Conservation (phyloP, 2,888 invertebrate genomes). For the Oxystoma pomonae region DNA sequence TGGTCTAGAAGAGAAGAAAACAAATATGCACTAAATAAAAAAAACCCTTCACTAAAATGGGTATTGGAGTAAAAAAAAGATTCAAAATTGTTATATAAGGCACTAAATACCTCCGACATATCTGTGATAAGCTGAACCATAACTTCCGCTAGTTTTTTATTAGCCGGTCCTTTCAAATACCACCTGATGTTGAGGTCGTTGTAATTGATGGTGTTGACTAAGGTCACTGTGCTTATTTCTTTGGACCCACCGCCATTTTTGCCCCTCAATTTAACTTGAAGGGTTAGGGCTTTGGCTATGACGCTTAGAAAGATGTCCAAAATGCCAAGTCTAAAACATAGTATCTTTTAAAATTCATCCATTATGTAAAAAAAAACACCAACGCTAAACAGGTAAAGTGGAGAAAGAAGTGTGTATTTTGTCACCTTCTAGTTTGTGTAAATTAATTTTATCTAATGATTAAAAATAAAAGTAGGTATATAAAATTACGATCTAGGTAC, state of each 20-base stretch:
- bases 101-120: conserved; percentile 92
- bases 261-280: conserved; percentile 81
- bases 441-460: too few relatives aligned
- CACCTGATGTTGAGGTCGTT: conserved; percentile 59
- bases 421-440: too few relatives aligned
- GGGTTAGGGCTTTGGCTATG: conserved; percentile 84
- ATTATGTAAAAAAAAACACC: not conserved
- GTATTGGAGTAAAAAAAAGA: too few relatives aligned
- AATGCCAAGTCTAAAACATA: conserved; percentile 62
- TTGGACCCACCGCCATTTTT: conserved; percentile 52
- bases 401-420: too few relatives aligned
- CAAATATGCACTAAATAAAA: too few relatives aligned
- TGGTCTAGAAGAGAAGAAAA: too few relatives aligned
- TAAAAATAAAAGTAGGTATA: too few relatives aligned
- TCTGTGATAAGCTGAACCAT: conserved; percentile 86
- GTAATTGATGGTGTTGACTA: conserved; percentile 58
- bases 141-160: conserved; percentile 80
- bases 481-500: too few relatives aligned
- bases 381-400: too few relatives aligned
- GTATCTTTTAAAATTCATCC: too few relatives aligned
- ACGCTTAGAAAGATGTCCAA: conserved; percentile 87
- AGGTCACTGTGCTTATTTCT: conserved; percentile 54
- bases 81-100: too few relatives aligned
- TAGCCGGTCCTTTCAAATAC: conserved; percentile 85
- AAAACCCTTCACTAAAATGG: too few relatives aligned